A percentile compares a stretch with the other conserved stretches of the same genome.
phyloP scores from a whole-genome alignment of 2,797 vertebrate genomes.

The Anniella stebbinsi region DNA sequence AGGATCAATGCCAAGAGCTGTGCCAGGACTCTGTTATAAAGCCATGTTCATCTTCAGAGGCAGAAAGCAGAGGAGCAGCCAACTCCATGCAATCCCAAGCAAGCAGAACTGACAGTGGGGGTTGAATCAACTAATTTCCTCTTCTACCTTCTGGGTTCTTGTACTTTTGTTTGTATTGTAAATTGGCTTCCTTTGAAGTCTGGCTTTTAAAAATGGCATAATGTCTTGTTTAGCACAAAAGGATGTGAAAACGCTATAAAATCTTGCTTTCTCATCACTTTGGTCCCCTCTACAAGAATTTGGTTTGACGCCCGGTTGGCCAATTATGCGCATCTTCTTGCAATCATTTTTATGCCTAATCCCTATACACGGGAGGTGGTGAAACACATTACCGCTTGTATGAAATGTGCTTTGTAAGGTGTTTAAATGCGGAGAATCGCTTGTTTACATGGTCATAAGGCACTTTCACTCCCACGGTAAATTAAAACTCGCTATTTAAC shows the following conservation, averaged over 20 bases:
- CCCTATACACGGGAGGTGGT: too few species aligned
- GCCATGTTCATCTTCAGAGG: neutral
- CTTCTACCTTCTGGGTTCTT: neutral
- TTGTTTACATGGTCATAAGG: too few species aligned
- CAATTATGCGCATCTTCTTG: too few species aligned
- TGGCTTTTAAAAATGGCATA: neutral
- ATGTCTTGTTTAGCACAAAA: neutral
- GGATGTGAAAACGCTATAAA: neutral
- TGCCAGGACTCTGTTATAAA: neutral
- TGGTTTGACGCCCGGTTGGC: too few species aligned
- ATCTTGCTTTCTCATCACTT: neutral
- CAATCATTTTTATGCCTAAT: too few species aligned
- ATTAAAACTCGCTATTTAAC: too few species aligned
- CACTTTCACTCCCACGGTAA: too few species aligned
- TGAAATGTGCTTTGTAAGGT: too few species aligned
- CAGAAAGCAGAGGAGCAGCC: neutral
- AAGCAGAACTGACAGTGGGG: neutral
- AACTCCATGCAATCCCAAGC: neutral
- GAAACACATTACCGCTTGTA: too few species aligned
- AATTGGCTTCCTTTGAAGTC: neutral
- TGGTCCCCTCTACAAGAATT: too few species aligned
- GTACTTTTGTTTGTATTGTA: neutral
- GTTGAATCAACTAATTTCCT: neutral
- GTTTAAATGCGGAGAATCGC: too few species aligned
- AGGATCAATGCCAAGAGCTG: neutral